Base-by-base conservation (phyloP, 2,113 vertebrate genomes). In the Hippocampus abdominalis region DNA sequence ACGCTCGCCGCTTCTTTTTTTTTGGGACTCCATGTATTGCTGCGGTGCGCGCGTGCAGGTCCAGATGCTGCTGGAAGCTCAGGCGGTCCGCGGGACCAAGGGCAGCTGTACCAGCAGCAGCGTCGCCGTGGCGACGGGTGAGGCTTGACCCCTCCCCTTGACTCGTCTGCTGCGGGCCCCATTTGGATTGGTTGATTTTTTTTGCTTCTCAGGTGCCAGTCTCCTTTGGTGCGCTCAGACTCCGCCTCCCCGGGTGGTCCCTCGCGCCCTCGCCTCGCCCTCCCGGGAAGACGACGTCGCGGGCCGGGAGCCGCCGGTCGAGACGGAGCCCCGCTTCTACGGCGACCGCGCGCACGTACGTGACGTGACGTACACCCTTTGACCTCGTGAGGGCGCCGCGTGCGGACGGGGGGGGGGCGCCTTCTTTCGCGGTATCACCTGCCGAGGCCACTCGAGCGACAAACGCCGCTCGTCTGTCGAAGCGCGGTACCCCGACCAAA, bases 71-170 rank as follows among this genome's bases (percentile, higher is more conserved):
- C 77, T 99, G 75, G 95, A 96, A 78, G 94, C 94, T 4, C 97
- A 98, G 39, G 62, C 83, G 73, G 44, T 74, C 82, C 2, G 44
- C 48, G 93, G 64, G 73, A 92, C 72, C 69, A 92, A 91, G n/a
- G 91, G 4, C 56, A 3, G 9, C 54, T 13, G 42, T 13, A 13
- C 23, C 54, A 27, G 25, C 56, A 29, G 94, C 61, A 98, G 95
- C 91, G 85, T 98, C 65, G 96, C 96, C 3, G 96, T 98, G 51
- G 94, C 91, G 85, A 98, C 97, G 93, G 97, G 97, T 99, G 91
- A 85, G 82, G 23, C 13, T 2, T 40, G 6, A 40, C 2, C n/a
- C n/a, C 32, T 3, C 46, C 9, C 12, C 9, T 49, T 0, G 6
- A 25, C 20, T 15, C 5, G 1, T 20, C 4, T 2, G 16, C 5